phyloP scores from a whole-genome alignment of 2,888 invertebrate species.

The Plebejus argus region DNA sequence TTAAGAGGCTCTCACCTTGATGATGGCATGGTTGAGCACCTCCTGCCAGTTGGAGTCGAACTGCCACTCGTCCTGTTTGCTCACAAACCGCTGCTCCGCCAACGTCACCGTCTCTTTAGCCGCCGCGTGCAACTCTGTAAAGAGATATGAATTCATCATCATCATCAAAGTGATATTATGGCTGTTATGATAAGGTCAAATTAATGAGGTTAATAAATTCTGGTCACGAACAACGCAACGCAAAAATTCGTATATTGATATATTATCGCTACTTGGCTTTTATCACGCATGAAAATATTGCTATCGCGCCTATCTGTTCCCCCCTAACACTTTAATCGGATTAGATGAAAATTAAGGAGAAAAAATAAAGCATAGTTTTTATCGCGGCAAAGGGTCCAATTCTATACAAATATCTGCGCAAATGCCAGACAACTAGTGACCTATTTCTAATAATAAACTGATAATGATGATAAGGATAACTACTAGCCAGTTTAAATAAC shows the following conservation, averaged over 20 bases:
- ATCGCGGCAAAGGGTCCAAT: background rate
- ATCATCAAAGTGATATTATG: too few species aligned
- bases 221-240: too few species aligned
- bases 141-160: background rate
- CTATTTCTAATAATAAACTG: background rate
- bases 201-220: too few species aligned
- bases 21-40: slow-evolving; percentile 96
- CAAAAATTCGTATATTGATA: too few species aligned
- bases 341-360: too few species aligned
- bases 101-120: slow-evolving; percentile 96
- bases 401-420: background rate
- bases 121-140: slow-evolving; percentile 91
- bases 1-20: slow-evolving; percentile 82
- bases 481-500: background rate
- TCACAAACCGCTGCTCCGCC: slow-evolving; percentile 90
- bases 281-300: too few species aligned
- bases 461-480: too few species aligned
- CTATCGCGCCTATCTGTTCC: too few species aligned
- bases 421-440: background rate
- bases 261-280: too few species aligned
- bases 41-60: slow-evolving; percentile 99
- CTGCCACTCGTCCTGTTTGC: slow-evolving; percentile 90
- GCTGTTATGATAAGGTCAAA: too few species aligned
- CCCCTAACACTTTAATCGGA: too few species aligned
- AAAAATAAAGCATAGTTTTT: too few species aligned